Percentiles rank a stretch among this genome's conserved stretches.
phyloP scores from a whole-genome alignment of 92 coral and sea anemone genomes.

The Meandrina meandrites region DNA sequence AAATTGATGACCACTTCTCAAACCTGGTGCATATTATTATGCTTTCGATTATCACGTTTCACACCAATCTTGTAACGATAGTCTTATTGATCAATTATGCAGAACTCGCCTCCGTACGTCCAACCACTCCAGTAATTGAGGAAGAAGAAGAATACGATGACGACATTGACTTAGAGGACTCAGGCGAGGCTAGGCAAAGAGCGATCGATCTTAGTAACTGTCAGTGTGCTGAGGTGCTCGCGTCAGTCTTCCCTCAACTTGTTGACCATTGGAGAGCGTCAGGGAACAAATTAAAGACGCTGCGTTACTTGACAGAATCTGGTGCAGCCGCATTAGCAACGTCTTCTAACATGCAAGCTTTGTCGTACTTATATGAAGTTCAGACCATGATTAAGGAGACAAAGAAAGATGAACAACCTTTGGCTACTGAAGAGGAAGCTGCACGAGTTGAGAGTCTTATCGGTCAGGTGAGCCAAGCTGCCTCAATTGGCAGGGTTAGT shows the following conservation, averaged over 20 bases:
- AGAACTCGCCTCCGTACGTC: background rate
- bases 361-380: conserved; percentile 85
- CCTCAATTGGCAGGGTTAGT: background rate
- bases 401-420: conserved; percentile 47
- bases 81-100: background rate
- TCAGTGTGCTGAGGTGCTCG: conserved; percentile 91
- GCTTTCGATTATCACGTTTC: too few species aligned
- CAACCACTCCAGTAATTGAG: conserved; percentile 4
- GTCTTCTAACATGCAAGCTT: conserved; percentile 94
- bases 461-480: conserved; percentile 75
- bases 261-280: conserved; percentile 99
- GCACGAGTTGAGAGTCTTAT: conserved; percentile 94
- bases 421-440: conserved; percentile 79
- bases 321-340: conserved; percentile 98
- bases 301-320: conserved; percentile 89
- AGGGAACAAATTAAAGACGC: conserved; percentile 81
- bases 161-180: conserved; percentile 10
- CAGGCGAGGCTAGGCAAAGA: conserved; percentile 26
- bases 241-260: conserved; percentile 96
- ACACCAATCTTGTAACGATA: too few species aligned
- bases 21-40: too few species aligned
- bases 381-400: conserved; percentile 67
- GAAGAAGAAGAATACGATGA: conserved; percentile 20
- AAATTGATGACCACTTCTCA: too few species aligned
- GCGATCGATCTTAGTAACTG: conserved; percentile 79